Evolutionary conservation across 2,888 invertebrate species (phyloP).

Genomic region (Cantharis rufa): DNA sequence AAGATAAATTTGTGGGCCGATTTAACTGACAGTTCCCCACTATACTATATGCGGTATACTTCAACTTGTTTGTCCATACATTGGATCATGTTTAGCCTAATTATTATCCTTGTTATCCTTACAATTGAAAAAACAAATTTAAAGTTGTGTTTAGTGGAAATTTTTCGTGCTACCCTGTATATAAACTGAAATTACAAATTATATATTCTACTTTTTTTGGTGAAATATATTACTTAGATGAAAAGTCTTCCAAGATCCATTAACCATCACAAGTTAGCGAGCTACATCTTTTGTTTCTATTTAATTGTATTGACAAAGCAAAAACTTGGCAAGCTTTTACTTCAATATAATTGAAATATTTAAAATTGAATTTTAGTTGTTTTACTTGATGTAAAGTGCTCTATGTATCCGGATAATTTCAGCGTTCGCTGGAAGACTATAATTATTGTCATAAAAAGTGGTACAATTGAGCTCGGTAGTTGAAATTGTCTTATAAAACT

Average conservation of each 20-base stretch:
- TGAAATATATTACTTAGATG: too few relatives aligned
- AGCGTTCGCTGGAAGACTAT: slow-evolving; percentile 13
- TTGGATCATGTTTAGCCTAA: too few relatives aligned
- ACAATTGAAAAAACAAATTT: too few relatives aligned
- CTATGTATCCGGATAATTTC: neutral
- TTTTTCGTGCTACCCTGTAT: neutral
- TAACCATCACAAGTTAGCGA: neutral
- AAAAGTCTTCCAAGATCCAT: too few relatives aligned
- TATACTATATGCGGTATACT: too few relatives aligned
- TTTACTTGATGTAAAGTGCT: neutral
- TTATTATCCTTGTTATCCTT: too few relatives aligned
- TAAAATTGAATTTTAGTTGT: neutral
- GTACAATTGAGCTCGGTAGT: slow-evolving; percentile 31
- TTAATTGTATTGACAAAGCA: neutral
- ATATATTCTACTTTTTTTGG: neutral
- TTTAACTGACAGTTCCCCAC: too few relatives aligned
- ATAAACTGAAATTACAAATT: neutral
- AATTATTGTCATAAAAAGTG: slow-evolving; percentile 32
- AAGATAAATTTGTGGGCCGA: too few relatives aligned
- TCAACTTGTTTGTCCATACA: too few relatives aligned
- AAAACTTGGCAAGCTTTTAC: neutral
- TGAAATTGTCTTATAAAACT: slow-evolving; percentile 30
- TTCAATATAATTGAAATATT: neutral
- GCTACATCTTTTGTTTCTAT: neutral
- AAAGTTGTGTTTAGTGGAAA: too few relatives aligned